Conservation (phyloP, 2,113 vertebrate genomes). For the Rhipidura dahli region DNA sequence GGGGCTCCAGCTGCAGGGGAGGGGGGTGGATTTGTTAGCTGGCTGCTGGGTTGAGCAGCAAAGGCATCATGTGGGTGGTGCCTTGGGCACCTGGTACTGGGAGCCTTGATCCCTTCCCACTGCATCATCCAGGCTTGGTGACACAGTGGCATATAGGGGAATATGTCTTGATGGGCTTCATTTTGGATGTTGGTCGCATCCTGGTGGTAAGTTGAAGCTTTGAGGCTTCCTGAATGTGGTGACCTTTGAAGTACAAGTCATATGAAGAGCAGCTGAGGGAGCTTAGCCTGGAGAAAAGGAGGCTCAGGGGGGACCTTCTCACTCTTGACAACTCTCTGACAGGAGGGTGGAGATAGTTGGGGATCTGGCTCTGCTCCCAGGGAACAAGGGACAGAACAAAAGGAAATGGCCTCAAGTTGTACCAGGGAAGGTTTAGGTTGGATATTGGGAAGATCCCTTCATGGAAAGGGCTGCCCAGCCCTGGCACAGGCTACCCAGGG, state of each 20-base stretch:
- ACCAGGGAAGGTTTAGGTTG: neutral
- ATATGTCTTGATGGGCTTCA: fast-evolving
- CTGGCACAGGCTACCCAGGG: neutral
- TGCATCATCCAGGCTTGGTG: fast-evolving
- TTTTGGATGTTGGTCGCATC: neutral
- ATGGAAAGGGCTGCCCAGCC: neutral
- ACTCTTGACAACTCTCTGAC: no score
- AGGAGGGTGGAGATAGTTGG: neutral
- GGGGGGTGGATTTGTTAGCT: neutral
- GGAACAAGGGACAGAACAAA: neutral
- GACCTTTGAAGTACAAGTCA: neutral
- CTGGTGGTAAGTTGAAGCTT: neutral
- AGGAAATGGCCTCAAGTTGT: neutral
- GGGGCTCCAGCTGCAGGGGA: neutral
- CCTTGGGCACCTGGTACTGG: neutral
- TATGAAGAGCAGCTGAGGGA: neutral
- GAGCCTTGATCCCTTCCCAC: neutral
- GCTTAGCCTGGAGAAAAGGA: neutral
- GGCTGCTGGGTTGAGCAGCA: neutral
- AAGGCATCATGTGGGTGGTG: fast-evolving
- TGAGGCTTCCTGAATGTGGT: neutral
- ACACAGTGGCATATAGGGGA: neutral
- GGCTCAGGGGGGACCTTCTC: neutral
- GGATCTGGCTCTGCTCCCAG: neutral
- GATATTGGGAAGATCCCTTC: neutral